phyloP scores from a whole-genome alignment of 2,888 invertebrate genomes.

The Rhagium mordax region DNA sequence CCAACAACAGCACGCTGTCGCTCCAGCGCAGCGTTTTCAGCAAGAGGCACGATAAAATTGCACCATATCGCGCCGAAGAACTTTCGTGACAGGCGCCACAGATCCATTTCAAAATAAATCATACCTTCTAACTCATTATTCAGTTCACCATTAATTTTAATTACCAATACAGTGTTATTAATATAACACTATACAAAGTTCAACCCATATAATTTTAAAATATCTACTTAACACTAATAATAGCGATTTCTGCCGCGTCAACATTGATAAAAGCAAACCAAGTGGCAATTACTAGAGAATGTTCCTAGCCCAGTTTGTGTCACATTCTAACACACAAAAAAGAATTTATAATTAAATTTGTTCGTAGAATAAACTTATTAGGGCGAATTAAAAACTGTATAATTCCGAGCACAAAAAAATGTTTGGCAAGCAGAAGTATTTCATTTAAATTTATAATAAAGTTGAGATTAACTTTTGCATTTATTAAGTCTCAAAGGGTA shows the following conservation, averaged over 20 bases:
- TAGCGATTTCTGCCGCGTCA: background rate
- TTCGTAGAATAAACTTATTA: background rate
- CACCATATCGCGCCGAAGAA: background rate
- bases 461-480: background rate
- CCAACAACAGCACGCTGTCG: background rate
- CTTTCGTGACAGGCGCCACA: background rate
- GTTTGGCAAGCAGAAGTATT: background rate
- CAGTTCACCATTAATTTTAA: background rate
- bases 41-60: background rate
- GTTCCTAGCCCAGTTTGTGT: background rate
- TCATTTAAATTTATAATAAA: conserved; percentile 7
- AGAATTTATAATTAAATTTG: conserved; percentile 1
- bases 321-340: background rate
- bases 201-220: background rate
- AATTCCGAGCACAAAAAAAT: background rate
- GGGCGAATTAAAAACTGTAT: conserved; percentile 3
- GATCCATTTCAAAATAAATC: background rate
- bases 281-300: background rate
- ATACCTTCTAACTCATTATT: background rate
- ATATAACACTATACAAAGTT: background rate
- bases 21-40: conserved; percentile 29
- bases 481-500: background rate
- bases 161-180: background rate
- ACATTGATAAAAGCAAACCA: background rate
- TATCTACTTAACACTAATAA: background rate